These are phyloP conservation scores for Ptychadena robeensis DNA, from an alignment of 2,797 vertebrate genomes.

Conservation along the genomic window DNA sequence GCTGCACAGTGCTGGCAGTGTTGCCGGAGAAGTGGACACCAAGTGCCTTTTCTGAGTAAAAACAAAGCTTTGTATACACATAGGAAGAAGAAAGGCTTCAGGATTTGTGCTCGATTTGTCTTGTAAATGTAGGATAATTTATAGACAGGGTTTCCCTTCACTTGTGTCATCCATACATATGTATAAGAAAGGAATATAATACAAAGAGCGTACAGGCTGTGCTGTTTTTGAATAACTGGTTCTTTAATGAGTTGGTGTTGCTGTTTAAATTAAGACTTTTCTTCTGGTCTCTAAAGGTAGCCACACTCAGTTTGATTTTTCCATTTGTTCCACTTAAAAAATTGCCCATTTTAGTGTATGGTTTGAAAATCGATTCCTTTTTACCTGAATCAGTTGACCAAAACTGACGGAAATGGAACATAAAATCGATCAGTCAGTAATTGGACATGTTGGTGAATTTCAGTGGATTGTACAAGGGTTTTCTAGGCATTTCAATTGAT, in stretches of 20 bases:
- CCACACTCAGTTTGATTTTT: no score
- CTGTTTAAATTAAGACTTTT: not conserved
- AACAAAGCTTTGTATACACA: not conserved
- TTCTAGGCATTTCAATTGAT: no score
- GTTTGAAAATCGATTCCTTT: no score
- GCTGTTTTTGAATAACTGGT: not conserved
- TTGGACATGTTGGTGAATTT: no score
- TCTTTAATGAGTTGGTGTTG: not conserved
- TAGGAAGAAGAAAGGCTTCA: not conserved
- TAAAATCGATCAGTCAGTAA: no score
- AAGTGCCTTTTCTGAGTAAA: constrained; percentile 15
- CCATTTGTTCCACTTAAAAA: no score
- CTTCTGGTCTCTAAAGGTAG: not conserved
- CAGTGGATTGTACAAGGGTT: no score
- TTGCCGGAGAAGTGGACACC: constrained; percentile 26
- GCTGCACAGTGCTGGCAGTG: constrained; percentile 47
- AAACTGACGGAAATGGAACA: no score
- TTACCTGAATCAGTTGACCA: no score
- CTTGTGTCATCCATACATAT: not conserved
- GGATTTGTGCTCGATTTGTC: not conserved
- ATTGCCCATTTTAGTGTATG: no score
- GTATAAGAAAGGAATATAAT: not conserved
- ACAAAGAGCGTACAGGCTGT: not conserved
- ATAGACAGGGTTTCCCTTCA: not conserved
- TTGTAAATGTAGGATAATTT: not conserved